Evolutionary conservation across 1,140 invertebrate genomes (phyloP).

Genomic region (Macrocentrus cingulum): DNA sequence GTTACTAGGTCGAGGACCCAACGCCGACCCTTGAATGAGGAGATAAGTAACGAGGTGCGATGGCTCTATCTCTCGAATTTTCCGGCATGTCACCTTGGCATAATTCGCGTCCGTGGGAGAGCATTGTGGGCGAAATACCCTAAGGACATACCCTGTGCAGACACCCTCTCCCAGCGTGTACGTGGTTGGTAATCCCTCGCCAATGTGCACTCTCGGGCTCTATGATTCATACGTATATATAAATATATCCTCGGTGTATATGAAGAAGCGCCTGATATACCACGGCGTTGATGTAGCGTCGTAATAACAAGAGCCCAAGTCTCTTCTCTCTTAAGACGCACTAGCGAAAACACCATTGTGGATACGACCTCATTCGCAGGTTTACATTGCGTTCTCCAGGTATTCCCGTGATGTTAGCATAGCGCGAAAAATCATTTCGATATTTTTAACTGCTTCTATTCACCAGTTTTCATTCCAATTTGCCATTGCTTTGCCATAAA

Average conservation of each 20-base stretch:
- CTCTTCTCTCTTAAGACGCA: slow-evolving; percentile 1
- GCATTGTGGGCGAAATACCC: slow-evolving; percentile 2
- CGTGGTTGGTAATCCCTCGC: slow-evolving; percentile 15
- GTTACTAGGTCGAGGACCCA: neutral
- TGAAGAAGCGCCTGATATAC: slow-evolving; percentile 13
- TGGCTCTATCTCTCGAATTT: slow-evolving; percentile 27
- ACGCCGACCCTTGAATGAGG: neutral
- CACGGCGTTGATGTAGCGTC: slow-evolving; percentile 14
- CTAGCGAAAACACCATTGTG: neutral
- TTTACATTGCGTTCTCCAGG: slow-evolving; percentile 13
- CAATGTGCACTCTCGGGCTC: slow-evolving; percentile 17
- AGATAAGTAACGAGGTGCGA: slow-evolving; percentile 24
- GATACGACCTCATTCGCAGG: slow-evolving; percentile 14
- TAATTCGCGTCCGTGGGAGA: slow-evolving; percentile 22
- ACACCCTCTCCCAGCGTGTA: too few species aligned
- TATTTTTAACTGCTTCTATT: too few species aligned
- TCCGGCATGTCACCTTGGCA: slow-evolving; percentile 28
- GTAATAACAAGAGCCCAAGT: slow-evolving; percentile 15
- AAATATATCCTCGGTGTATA: too few species aligned
- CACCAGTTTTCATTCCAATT: too few species aligned
- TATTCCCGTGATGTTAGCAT: slow-evolving; percentile 8
- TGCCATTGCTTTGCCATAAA: too few species aligned
- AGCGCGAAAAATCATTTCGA: too few species aligned
- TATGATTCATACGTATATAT: slow-evolving; percentile 19
- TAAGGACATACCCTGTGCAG: neutral